These are phyloP conservation scores for Ornithoptera alexandrae DNA, from an alignment of 2,888 invertebrate species.

Conservation along the genomic window DNA sequence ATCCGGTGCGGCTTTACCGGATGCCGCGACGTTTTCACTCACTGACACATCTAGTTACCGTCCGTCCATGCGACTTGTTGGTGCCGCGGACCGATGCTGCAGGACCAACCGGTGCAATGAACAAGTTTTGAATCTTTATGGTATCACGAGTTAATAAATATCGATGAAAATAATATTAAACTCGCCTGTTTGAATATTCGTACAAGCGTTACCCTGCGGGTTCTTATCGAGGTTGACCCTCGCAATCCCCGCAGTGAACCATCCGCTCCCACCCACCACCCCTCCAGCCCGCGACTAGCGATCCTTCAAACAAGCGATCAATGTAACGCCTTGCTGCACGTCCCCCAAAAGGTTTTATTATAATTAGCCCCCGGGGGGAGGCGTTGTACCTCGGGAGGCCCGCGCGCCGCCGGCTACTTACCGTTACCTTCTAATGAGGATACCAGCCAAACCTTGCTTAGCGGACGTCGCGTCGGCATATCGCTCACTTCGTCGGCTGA, in stretches of 20 bases:
- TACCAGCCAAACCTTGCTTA: constrained; percentile 3
- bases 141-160: no score
- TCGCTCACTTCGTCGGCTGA: no score
- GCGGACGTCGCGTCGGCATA: no score
- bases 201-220: neutral
- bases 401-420: no score
- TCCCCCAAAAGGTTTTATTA: constrained; percentile 24
- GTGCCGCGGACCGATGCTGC: no score
- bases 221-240: neutral
- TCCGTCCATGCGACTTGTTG: no score
- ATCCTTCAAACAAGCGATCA: constrained; percentile 26
- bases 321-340: constrained; percentile 17
- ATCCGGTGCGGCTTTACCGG: no score
- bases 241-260: constrained; percentile 4
- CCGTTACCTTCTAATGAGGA: constrained; percentile 12
- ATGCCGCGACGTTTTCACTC: no score
- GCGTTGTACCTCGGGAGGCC: neutral
- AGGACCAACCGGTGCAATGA: no score
- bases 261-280: neutral
- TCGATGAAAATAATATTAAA: no score
- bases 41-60: no score
- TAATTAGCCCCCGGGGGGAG: constrained; percentile 4
- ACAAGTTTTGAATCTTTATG: no score
- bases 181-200: neutral
- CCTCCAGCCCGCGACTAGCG: neutral